These are phyloP conservation scores for Micromys minutus DNA, from an alignment of 2,113 vertebrate species.

Conservation along the genomic window DNA sequence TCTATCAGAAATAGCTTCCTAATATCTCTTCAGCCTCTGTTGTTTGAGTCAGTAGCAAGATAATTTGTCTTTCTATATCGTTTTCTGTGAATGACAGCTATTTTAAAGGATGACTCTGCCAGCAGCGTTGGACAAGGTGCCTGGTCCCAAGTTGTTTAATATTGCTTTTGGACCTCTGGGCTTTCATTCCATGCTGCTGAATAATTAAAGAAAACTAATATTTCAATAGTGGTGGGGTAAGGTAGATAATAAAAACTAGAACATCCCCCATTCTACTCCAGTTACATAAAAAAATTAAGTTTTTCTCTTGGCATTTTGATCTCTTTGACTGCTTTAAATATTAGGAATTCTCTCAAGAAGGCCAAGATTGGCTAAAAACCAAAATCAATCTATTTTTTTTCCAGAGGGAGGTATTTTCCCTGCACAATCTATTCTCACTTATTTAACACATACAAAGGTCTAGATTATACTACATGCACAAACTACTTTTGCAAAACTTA, in stretches of 20 bases:
- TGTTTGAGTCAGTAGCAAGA: not conserved
- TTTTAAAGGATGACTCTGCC: not conserved
- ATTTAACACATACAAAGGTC: not conserved
- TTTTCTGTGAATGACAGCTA: not conserved
- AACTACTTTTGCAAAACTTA: not conserved
- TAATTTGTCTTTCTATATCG: not conserved
- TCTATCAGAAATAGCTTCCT: not conserved
- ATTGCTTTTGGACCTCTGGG: not conserved
- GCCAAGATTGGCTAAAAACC: not conserved
- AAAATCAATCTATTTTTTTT: not conserved
- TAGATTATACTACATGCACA: not conserved
- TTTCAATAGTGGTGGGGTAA: not conserved
- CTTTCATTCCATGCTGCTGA: not conserved
- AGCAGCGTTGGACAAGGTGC: not conserved
- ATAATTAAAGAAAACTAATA: not conserved
- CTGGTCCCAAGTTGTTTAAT: not conserved
- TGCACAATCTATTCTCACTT: accelerated
- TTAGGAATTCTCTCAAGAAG: not conserved
- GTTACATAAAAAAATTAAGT: not conserved
- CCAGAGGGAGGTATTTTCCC: not conserved
- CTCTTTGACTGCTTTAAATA: not conserved
- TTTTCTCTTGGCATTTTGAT: not conserved
- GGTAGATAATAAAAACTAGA: not conserved
- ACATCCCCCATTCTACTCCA: not conserved
- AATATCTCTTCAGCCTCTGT: not conserved